Evolutionary conservation across 35 echinoderm and acorn worm species (phyloP).

Genomic region (Lytechinus variegatus): DNA sequence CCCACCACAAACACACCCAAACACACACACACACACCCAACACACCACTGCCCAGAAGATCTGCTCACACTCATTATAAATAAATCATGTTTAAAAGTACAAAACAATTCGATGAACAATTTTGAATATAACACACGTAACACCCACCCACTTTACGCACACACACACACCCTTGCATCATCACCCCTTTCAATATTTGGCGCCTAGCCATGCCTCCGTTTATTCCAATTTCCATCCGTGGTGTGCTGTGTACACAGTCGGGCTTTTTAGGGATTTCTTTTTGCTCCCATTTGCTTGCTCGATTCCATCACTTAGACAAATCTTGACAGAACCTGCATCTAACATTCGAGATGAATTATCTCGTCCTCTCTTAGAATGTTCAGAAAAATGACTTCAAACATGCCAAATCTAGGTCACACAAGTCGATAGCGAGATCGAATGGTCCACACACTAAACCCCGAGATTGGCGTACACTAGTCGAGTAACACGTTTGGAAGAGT

Average conservation of each 20-base stretch:
- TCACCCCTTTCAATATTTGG: background rate
- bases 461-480: background rate
- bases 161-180: background rate
- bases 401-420: background rate
- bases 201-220: background rate
- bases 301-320: slow-evolving; percentile 13
- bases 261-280: slow-evolving; percentile 23
- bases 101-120: no score
- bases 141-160: no score
- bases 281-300: slow-evolving; percentile 6
- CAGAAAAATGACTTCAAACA: background rate
- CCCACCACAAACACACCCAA: no score
- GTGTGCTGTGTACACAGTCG: slow-evolving; percentile 12
- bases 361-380: background rate
- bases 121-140: no score
- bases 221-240: background rate
- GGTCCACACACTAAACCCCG: background rate
- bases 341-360: background rate
- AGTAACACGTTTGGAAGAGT: no score
- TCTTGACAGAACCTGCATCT: background rate
- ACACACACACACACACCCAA: no score
- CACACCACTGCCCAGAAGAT: no score
- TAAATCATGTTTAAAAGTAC: no score
- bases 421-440: background rate
- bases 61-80: no score